Evolutionary conservation across 2,797 vertebrate genomes (phyloP), one percentile per base, ranked within the genome.

Genomic region (Clarias pachynema): DNA sequence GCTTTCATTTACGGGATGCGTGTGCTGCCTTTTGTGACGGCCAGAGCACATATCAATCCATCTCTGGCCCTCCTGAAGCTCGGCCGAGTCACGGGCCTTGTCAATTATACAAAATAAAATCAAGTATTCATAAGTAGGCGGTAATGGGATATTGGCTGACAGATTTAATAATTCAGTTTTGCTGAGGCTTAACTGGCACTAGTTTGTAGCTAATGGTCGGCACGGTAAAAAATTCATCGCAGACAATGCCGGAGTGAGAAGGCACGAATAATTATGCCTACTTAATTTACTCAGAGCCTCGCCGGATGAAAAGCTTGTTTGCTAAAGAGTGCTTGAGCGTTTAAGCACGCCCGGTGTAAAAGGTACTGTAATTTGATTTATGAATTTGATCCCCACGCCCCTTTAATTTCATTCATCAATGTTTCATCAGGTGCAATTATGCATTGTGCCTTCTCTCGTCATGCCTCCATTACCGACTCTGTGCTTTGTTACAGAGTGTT

Each of bases 41-140:
- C 82, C 85, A 22, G 56, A 62, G 56, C 80, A 88, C 89, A 92
- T 86, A 95, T 94, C 91, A 78, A 90, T 85, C 90, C 93, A 95
- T 97, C 95, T 95, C 94, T 92, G 94, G 93, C 92, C 91, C 94
- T 93, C 91, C 92, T 91, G 93, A 95, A 94, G 94, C 93, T 92
- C 92, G 91, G 90, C 95, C 94, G 93, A 94, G 93, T 95, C 94
- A 96, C 94, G 95, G 95, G 95, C 95, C 94, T 95, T 95, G 96
- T 97, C 96, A 98, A 93, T 97, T 97, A 97, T 95, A 96, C 96
- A 96, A 97, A 97, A 96, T 97, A 95, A 96, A 97, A 97, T 97
- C 96, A 97, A 97, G 96, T 97, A 97, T 97, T 98, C 97, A 97
- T 97, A 97, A 96, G 97, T 93, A 94, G 94, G 85, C 93, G 89